These are phyloP conservation scores for Taeniopygia guttata DNA, from an alignment of 2,797 vertebrate genomes.

Conservation along the genomic window DNA sequence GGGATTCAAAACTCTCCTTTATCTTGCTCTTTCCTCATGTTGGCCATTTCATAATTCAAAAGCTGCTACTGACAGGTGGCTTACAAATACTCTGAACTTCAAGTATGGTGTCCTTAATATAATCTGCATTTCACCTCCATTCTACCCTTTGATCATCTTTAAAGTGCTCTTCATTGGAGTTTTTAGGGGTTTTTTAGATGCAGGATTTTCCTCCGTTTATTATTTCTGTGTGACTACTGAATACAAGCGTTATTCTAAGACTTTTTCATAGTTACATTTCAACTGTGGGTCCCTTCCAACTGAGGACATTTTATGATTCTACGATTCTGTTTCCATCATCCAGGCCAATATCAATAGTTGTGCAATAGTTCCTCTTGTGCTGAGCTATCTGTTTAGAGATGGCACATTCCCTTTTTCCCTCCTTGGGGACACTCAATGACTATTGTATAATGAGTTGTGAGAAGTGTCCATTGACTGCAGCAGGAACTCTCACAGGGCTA, in stretches of 20 bases:
- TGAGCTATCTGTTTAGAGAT: background rate
- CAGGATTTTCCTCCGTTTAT: background rate
- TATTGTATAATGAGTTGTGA: background rate
- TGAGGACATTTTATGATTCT: background rate
- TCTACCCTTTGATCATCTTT: background rate
- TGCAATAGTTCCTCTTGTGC: background rate
- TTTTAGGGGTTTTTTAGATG: background rate
- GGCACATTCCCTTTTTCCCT: background rate
- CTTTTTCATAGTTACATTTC: background rate
- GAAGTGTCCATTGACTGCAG: background rate
- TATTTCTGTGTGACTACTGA: background rate
- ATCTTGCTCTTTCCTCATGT: background rate
- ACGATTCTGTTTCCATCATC: background rate
- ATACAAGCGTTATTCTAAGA: background rate
- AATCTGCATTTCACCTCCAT: background rate
- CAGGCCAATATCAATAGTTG: background rate
- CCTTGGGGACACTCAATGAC: accelerated
- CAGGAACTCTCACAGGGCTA: background rate
- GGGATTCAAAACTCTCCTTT: background rate
- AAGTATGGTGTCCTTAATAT: background rate
- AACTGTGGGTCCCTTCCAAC: background rate
- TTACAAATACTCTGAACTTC: background rate
- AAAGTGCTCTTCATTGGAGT: background rate
- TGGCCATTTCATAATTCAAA: background rate
- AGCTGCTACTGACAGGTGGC: background rate